A percentile compares a stretch with the other conserved stretches of the same genome.
These are phyloP conservation scores for Nettapus auritus DNA, from an alignment of 2,113 vertebrate species.

Conservation along the genomic window DNA sequence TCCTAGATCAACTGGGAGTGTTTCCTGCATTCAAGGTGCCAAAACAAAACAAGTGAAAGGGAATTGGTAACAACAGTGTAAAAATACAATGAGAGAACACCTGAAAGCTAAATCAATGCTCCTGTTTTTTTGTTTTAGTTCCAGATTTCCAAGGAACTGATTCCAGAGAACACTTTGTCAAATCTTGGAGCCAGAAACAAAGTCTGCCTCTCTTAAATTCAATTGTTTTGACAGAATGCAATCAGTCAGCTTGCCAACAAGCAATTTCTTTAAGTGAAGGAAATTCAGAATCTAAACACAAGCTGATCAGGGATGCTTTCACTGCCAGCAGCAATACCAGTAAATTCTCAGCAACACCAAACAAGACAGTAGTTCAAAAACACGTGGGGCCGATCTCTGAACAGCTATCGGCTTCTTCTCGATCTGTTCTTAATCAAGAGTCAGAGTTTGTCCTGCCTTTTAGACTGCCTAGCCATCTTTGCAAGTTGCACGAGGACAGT, in stretches of 20 bases:
- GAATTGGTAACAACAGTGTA: neutral
- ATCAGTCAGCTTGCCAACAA: neutral
- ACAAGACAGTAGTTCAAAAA: neutral
- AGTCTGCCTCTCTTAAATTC: neutral
- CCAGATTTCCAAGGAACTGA: neutral
- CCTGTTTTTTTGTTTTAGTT: conserved; percentile 3
- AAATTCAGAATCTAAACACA: conserved; percentile 33
- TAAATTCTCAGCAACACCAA: conserved; percentile 20
- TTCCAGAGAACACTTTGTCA: neutral
- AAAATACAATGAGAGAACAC: conserved; percentile 28
- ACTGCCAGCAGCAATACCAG: neutral
- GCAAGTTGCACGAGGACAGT: neutral
- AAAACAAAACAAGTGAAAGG: conserved; percentile 33
- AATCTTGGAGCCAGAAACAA: conserved; percentile 51
- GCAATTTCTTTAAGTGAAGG: conserved; percentile 49
- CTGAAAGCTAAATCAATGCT: conserved; percentile 19
- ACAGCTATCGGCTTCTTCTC: conserved; percentile 55
- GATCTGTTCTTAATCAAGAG: conserved; percentile 41
- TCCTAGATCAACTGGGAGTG: neutral
- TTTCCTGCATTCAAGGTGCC: conserved; percentile 5
- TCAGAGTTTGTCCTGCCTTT: conserved; percentile 56
- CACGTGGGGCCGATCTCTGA: neutral
- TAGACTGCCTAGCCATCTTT: conserved; percentile 1
- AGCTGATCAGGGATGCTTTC: neutral
- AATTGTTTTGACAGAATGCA: neutral